Conservation (phyloP, 1,140 invertebrate species). For the Leptopilina clavipes region DNA sequence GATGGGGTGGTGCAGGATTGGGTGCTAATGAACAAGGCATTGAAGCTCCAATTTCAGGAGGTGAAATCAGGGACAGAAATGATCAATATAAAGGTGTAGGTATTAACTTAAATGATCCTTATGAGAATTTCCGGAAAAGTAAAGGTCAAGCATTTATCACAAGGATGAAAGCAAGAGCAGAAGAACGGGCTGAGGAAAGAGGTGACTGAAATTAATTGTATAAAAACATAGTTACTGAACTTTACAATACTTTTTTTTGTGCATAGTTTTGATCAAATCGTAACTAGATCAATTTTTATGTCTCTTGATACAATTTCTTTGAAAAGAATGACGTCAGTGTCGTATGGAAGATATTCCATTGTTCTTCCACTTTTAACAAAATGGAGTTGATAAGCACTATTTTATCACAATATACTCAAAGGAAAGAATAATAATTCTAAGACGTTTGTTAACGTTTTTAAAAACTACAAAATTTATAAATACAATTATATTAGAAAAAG, state of each 20-base stretch:
- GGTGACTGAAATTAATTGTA: conserved; percentile 67
- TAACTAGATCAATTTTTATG: conserved; percentile 23
- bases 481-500: not conserved
- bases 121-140: conserved; percentile 97
- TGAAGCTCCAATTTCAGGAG: conserved; percentile 93
- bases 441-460: not conserved
- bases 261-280: conserved; percentile 18
- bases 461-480: not conserved
- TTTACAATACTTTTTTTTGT: not conserved
- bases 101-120: conserved; percentile 93
- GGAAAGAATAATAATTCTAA: not conserved
- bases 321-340: not conserved
- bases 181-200: conserved; percentile 82
- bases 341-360: conserved; percentile 13
- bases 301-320: conserved; percentile 6
- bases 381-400: conserved; percentile 11
- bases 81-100: conserved; percentile 96
- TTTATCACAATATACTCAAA: conserved; percentile 34
- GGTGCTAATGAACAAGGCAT: conserved; percentile 96
- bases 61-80: conserved; percentile 90
- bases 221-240: conserved; percentile 35
- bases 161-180: conserved; percentile 93
- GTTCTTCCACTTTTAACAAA: conserved; percentile 25
- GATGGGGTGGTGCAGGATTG: conserved; percentile 92
- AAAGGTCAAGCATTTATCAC: conserved; percentile 97